Percentiles rank a stretch among this genome's conserved stretches.
These are phyloP conservation scores for Siniperca chuatsi DNA, from an alignment of 2,113 vertebrate genomes.

Conservation along the genomic window DNA sequence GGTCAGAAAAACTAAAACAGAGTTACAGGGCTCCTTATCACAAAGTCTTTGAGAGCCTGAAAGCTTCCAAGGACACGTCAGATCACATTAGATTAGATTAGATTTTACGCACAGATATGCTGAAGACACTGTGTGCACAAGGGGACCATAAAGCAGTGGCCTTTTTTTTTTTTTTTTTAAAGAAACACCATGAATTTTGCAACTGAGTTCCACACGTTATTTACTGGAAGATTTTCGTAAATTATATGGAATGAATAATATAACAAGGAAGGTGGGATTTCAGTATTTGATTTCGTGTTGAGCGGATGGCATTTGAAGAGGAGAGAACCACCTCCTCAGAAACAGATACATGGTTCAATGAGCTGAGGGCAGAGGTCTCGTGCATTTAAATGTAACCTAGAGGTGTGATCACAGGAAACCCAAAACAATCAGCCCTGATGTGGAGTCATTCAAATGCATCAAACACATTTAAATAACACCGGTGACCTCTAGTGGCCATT, in stretches of 20 bases:
- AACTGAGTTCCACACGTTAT: background rate
- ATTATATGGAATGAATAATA: background rate
- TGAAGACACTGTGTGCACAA: background rate
- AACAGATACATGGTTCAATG: background rate
- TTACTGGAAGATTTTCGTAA: background rate
- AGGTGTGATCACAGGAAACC: constrained; percentile 7
- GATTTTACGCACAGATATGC: constrained; percentile 47
- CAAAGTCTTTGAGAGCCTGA: constrained; percentile 10
- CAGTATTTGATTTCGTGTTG: background rate
- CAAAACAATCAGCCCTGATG: background rate
- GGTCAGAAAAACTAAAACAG: constrained; percentile 14
- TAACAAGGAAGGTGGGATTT: background rate
- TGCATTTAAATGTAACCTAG: constrained; percentile 17
- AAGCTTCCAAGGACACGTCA: constrained; percentile 40
- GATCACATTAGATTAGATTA: constrained; percentile 50
- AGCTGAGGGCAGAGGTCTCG: background rate
- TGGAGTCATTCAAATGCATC: background rate
- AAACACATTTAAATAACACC: constrained; percentile 24
- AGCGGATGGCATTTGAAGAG: too few species aligned
- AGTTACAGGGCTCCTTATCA: constrained; percentile 44
- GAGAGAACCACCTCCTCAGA: background rate
- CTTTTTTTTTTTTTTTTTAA: background rate
- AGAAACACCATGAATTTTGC: background rate
- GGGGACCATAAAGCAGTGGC: constrained; percentile 8
- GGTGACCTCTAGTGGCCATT: constrained; percentile 65